phyloP scores from a whole-genome alignment of 2,888 invertebrate genomes.

The Conomelus anceps region DNA sequence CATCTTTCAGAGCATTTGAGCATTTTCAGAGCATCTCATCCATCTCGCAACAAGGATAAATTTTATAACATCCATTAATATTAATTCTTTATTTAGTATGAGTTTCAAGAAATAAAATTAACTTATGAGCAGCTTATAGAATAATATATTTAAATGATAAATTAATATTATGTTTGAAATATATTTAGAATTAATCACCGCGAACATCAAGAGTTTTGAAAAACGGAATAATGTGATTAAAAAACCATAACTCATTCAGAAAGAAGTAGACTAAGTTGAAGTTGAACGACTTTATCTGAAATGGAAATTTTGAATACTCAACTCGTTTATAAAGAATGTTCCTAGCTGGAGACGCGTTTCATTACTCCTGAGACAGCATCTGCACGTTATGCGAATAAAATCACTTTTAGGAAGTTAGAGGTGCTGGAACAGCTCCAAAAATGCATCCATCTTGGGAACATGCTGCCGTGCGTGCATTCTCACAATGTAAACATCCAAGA shows the following conservation, averaged over 20 bases:
- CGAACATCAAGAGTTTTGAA: neutral
- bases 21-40: too few species aligned
- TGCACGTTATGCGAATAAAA: neutral
- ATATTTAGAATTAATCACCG: too few species aligned
- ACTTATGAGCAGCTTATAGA: too few species aligned
- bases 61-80: too few species aligned
- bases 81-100: too few species aligned
- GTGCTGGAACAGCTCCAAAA: neutral
- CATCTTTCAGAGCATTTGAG: too few species aligned
- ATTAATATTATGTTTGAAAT: too few species aligned
- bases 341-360: neutral
- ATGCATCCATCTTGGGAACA: neutral
- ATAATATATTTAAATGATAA: too few species aligned
- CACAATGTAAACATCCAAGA: neutral
- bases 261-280: neutral
- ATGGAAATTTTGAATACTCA: neutral
- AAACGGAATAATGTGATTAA: neutral
- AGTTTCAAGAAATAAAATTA: too few species aligned
- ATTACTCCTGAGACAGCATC: neutral
- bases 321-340: neutral
- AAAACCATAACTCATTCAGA: neutral
- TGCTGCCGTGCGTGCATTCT: neutral
- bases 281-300: neutral
- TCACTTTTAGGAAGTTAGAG: neutral
- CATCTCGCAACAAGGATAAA: too few species aligned